Conservation (phyloP, 2,113 vertebrate species). For the Oryctolagus cuniculus region DNA sequence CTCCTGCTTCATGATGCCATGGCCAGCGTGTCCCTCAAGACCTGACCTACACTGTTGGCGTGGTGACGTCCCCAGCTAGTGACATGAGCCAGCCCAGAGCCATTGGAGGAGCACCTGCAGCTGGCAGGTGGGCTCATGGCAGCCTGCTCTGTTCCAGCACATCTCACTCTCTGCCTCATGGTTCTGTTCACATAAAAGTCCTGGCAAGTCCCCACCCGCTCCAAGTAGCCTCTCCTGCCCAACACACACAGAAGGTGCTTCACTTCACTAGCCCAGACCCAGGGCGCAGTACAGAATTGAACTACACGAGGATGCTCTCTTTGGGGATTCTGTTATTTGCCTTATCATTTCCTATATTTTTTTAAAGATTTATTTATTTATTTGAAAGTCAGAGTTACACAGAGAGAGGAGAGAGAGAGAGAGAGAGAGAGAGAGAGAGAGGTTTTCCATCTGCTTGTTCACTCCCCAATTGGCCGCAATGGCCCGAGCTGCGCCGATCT, state of each 20-base stretch:
- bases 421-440: too few relatives aligned
- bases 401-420: too few relatives aligned
- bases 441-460: too few relatives aligned
- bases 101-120: not conserved
- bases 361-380: not conserved
- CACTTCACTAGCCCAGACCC: not conserved
- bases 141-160: conserved; percentile 16
- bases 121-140: not conserved
- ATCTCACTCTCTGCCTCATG: not conserved
- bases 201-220: conserved; percentile 5
- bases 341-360: not conserved
- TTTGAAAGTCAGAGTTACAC: too few relatives aligned
- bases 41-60: not conserved
- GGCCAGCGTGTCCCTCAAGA: not conserved
- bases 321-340: not conserved
- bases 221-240: not conserved
- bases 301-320: not conserved
- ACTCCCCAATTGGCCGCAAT: too few relatives aligned
- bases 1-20: rapidly evolving
- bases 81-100: rapidly evolving
- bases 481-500: too few relatives aligned
- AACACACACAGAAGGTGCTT: not conserved
- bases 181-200: not conserved
- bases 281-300: not conserved
- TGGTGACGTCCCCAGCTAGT: not conserved